Percentiles rank a stretch among this genome's conserved stretches.
These are phyloP conservation scores for Eudorcas thomsonii DNA, from an alignment of 2,113 vertebrate species.

Conservation along the genomic window DNA sequence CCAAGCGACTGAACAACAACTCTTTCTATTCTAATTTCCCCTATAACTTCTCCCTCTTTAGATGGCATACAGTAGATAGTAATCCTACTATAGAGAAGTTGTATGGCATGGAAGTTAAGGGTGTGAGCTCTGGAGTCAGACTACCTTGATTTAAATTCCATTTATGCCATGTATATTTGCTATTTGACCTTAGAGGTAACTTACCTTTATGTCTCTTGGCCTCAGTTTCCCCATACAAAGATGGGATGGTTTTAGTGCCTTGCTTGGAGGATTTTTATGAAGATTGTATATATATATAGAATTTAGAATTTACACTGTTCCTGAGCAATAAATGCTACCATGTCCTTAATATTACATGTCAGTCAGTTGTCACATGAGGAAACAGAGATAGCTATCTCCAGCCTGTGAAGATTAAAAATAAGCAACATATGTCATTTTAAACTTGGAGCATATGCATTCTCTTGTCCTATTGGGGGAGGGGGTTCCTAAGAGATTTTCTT, in stretches of 20 bases:
- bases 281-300: not conserved
- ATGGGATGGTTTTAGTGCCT: not conserved
- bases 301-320: not conserved
- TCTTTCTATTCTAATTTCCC: not conserved
- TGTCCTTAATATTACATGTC: conserved; percentile 1
- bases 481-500: not conserved
- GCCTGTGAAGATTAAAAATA: not conserved
- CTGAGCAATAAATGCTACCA: not conserved
- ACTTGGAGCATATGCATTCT: not conserved
- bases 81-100: conserved; percentile 11
- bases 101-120: not conserved
- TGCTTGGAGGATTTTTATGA: not conserved
- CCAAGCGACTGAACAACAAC: not conserved
- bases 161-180: not conserved
- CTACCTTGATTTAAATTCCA: not conserved
- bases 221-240: not conserved
- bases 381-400: not conserved
- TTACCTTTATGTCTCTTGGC: not conserved
- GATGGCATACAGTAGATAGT: not conserved
- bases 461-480: not conserved
- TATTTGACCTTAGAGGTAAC: not conserved
- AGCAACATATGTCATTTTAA: conserved; percentile 2
- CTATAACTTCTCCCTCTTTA: not conserved
- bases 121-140: not conserved
- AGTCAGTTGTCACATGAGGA: not conserved